phyloP scores from a whole-genome alignment of 2,797 vertebrate species.

The Okamejei kenojei region DNA sequence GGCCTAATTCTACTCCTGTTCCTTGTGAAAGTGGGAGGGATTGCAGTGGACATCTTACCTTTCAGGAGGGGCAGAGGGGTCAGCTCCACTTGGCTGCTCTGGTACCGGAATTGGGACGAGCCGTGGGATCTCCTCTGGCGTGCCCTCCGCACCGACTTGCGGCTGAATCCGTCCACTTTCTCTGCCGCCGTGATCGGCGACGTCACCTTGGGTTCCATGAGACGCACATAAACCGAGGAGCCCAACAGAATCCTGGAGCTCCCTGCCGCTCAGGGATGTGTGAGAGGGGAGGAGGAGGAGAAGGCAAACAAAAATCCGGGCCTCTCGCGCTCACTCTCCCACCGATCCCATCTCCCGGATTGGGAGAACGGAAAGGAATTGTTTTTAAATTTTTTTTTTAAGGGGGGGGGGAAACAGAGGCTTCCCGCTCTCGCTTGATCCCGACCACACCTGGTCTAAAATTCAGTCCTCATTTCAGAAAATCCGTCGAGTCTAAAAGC shows the following conservation, averaged over 20 bases:
- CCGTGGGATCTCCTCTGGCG: slow-evolving; percentile 83
- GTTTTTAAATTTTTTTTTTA: no score
- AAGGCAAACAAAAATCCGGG: not conserved
- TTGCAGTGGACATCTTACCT: slow-evolving; percentile 59
- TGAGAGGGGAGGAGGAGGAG: not conserved
- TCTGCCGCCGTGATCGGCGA: slow-evolving; percentile 80
- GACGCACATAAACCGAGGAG: no score
- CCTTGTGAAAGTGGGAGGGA: not conserved
- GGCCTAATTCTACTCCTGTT: no score
- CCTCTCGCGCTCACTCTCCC: not conserved
- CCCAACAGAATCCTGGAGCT: no score
- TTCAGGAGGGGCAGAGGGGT: slow-evolving; percentile 81
- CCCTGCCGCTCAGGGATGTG: not conserved
- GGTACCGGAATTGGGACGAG: slow-evolving; percentile 89
- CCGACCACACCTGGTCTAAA: not conserved
- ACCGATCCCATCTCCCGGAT: not conserved
- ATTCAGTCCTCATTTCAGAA: not conserved
- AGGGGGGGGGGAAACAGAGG: no score
- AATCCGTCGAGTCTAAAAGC: not conserved
- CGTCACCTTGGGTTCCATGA: slow-evolving; percentile 21
- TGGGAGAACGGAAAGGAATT: not conserved
- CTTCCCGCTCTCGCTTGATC: no score
- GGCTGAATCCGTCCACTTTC: slow-evolving; percentile 87
- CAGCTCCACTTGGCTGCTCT: slow-evolving; percentile 89
- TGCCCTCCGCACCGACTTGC: slow-evolving; percentile 81